phyloP scores from a whole-genome alignment of 2,888 invertebrate genomes.

The Gortyna flavago region DNA sequence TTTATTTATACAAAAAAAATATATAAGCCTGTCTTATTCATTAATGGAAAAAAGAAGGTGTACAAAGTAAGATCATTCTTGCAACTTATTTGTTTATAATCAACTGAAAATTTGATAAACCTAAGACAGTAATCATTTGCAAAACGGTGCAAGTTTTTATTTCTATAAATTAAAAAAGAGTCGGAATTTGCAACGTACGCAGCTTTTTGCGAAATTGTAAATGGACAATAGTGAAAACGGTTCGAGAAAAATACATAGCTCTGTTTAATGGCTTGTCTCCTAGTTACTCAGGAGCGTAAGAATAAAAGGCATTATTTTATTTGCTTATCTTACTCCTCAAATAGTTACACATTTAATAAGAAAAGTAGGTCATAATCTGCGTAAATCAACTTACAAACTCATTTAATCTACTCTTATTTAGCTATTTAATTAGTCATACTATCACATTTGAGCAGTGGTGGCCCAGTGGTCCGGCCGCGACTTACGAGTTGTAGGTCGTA shows the following conservation, averaged over 20 bases:
- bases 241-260: not conserved
- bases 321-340: conserved; percentile 45
- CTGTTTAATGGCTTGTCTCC: not conserved
- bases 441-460: no score
- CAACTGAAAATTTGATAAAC: no score
- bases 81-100: not conserved
- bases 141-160: no score
- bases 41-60: not conserved
- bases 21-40: not conserved
- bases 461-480: no score
- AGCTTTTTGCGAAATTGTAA: not conserved
- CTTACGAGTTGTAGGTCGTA: no score
- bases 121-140: not conserved
- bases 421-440: conserved; percentile 25
- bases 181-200: no score
- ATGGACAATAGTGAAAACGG: not conserved
- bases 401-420: conserved; percentile 28
- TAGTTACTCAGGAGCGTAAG: not conserved
- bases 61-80: not conserved
- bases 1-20: not conserved
- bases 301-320: conserved; percentile 33
- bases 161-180: not conserved
- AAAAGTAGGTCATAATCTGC: conserved; percentile 48
- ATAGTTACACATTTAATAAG: not conserved
- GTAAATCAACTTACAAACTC: conserved; percentile 15